These are phyloP conservation scores for Alouatta palliata DNA, from an alignment of 2,113 vertebrate species.

Conservation along the genomic window DNA sequence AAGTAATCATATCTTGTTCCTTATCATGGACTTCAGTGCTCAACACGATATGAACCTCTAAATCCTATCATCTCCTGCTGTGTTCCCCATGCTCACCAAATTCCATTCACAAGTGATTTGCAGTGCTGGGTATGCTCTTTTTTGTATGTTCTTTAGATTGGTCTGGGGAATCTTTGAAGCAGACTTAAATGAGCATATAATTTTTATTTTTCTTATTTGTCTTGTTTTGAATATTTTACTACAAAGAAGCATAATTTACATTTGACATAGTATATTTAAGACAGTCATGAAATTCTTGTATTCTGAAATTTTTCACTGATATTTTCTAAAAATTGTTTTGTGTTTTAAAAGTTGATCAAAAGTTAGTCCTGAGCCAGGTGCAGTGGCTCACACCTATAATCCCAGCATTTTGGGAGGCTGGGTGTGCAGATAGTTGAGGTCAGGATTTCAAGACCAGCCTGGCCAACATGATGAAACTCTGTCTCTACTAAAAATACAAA, in stretches of 20 bases:
- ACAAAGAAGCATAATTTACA: neutral
- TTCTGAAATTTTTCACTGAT: neutral
- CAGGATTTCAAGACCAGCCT: no score
- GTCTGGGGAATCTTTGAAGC: neutral
- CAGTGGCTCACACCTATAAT: no score
- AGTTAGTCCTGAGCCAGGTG: neutral
- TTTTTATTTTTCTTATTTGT: neutral
- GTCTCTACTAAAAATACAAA: no score
- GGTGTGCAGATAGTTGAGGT: no score
- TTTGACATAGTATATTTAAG: neutral
- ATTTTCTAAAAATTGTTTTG: neutral
- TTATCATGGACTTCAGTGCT: neutral
- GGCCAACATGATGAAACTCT: no score
- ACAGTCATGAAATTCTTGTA: neutral
- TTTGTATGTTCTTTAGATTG: neutral
- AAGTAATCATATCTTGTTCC: neutral
- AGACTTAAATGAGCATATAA: neutral
- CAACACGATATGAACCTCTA: neutral
- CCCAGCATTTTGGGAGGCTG: no score
- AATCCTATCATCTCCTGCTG: neutral
- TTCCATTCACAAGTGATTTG: neutral
- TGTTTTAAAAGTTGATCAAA: neutral
- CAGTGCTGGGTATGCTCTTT: neutral
- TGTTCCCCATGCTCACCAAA: neutral
- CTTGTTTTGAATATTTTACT: neutral